Base-by-base conservation (phyloP, 2,888 invertebrate genomes). In the Diaperis boleti region DNA sequence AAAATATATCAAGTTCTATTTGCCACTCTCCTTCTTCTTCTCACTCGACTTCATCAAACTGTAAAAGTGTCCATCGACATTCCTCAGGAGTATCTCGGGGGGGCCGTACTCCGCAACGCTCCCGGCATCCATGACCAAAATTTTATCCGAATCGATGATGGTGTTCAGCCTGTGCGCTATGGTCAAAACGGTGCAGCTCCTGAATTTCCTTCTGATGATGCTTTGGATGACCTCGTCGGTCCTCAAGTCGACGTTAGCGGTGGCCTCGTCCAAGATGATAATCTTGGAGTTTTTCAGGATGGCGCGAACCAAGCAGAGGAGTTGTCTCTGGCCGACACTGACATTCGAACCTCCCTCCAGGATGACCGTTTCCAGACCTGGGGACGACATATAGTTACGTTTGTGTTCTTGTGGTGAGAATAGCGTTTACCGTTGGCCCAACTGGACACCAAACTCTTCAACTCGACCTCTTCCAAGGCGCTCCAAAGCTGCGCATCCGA, bases 121-220 rank as follows among this genome's bases (percentile, higher is more conserved):
- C 0, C 93, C 92, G 15, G 88, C 88, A 74, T 91, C 89, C 85
- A 93, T 87, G 10, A 92, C 92, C 68, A 92, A 76, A 57, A 92
- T 88, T 80, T 87, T 85, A 81, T 92, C 90, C 0, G 89, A 91
- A 79, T 93, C 92, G 88, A 92, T 92, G 52, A 92, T 89, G 0
- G 92, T 92, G 73, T 92, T 87, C 1, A 93, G 84, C 17, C 92
- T 85, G 79, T 92, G 92, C 20, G 92, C 92, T 37, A 92, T 91
- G 0, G 92, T 92, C 18, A 92, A 83, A 18, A 92, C 91, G 0
- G 92, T 92, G 76, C 91, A 92, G 11, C 86, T 83, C 1, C 83
- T 84, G 75, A 92, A 92, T 76, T 90, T 90, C 45, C 82, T 83
- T 62, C 90, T 82, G 64, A 92, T 92, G 0, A 90, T 90, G 15